Evolutionary conservation across 2,113 vertebrate species (phyloP).

Genomic region (Capra hircus): DNA sequence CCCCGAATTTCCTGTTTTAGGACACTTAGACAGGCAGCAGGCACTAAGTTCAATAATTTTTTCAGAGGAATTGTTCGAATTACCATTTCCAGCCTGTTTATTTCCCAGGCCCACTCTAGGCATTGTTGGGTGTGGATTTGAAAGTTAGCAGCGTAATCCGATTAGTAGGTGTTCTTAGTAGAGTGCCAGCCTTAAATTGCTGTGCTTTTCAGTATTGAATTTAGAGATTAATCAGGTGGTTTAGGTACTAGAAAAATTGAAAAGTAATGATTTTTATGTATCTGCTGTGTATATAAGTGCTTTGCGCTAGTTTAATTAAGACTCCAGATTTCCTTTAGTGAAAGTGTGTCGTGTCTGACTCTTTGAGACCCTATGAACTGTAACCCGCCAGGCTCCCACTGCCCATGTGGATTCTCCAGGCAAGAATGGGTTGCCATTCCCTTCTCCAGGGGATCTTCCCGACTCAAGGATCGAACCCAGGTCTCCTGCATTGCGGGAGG

Average conservation of each 20-base stretch:
- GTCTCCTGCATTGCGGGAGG: neutral
- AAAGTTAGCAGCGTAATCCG: neutral
- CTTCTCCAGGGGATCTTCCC: neutral
- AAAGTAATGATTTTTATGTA: neutral
- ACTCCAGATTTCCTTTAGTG: neutral
- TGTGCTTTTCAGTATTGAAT: neutral
- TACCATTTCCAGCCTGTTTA: neutral
- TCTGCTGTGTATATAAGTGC: neutral
- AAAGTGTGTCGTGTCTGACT: neutral
- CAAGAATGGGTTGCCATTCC: neutral
- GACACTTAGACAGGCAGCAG: neutral
- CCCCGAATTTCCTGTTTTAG: neutral
- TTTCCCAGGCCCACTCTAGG: constrained; percentile 7
- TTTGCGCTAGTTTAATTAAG: neutral
- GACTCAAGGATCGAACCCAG: neutral
- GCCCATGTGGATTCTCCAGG: neutral
- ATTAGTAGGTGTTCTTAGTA: neutral
- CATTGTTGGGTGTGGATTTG: neutral
- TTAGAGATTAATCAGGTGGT: neutral
- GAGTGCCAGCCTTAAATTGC: neutral
- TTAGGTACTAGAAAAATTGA: neutral
- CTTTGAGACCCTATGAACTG: neutral
- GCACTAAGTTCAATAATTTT: neutral
- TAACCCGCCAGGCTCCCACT: neutral
- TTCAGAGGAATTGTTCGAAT: neutral